Evolutionary conservation across 2,888 invertebrate species (phyloP), one percentile per base, ranked within the genome.

Genomic region (Onchidella celtica): DNA sequence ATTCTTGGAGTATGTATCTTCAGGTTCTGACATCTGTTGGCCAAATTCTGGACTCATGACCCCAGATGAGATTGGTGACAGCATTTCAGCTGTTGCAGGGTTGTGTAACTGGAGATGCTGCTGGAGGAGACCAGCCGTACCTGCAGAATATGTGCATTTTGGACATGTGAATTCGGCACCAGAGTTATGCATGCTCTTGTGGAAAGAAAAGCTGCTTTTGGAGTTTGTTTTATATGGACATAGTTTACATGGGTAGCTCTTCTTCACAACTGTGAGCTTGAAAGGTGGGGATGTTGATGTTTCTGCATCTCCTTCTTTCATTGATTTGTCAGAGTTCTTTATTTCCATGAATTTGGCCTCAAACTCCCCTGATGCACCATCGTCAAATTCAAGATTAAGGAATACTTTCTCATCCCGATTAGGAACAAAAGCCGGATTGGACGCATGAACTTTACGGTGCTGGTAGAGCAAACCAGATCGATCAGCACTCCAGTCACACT

Each of bases 401-500:
- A 91, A 90, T 6, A 85, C 86, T 63, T 88, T 86, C 63, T 89
- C 89, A 27, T 88, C 87, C 9, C 89, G 90, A 32, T 84, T 85
- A 1, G 85, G 82, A 61, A 87, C 83, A 70, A 85, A 91, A 17
- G 82, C 86, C 6, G 86, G 79, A 68, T 89, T 88, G 63, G 81
- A 76, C 11, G 86, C 74, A 82, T 91, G 91, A 6, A 91, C 88
- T 81, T 85, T 86, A 32, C 91, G 87, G 79, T 92, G 92, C 65
- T 90, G 89, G 82, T 88, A 89, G 73, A 92, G 78, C 17, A 90
- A 83, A 73, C 89, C 89, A 1, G 91, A 84, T 63, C 89, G 81
- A 77, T 91, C 89, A 29, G 89, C 87, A 83, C 90, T 90, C 91
- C 91, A 91, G 86, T 90, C 89, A 83, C 92, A 92, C 81, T 86